Conservation (phyloP, 2,113 vertebrate species). For the Gambusia holbrooki region DNA sequence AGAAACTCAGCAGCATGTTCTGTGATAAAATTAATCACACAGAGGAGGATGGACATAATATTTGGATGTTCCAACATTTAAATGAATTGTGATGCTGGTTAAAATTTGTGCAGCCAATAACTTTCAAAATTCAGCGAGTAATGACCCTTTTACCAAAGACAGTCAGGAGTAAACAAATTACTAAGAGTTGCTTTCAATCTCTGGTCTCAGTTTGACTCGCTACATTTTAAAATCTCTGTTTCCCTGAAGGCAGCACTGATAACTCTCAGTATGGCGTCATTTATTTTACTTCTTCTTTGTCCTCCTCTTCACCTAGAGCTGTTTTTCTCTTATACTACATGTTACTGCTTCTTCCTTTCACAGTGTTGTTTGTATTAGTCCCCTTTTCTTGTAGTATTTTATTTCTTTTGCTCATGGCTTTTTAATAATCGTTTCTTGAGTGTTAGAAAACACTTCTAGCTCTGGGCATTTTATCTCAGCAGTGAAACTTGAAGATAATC, state of each 20-base stretch:
- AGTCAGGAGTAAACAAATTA: slow-evolving; percentile 26
- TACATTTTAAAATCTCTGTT: slow-evolving; percentile 23
- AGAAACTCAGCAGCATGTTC: not conserved
- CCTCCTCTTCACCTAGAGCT: slow-evolving; percentile 16
- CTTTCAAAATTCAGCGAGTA: slow-evolving; percentile 1
- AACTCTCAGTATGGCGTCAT: slow-evolving; percentile 38
- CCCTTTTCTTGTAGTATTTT: slow-evolving; percentile 1
- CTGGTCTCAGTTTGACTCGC: slow-evolving; percentile 7
- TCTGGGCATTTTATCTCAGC: slow-evolving; percentile 49
- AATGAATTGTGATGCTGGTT: slow-evolving; percentile 14
- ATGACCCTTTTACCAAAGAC: slow-evolving; percentile 1
- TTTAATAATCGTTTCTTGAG: not conserved
- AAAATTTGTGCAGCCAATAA: not conserved
- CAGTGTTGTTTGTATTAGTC: slow-evolving; percentile 21
- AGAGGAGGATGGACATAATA: not conserved
- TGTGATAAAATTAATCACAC: not conserved
- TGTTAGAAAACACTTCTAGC: not conserved
- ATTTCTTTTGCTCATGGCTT: slow-evolving; percentile 7
- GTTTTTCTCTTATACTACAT: slow-evolving; percentile 1
- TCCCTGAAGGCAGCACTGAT: slow-evolving; percentile 59
- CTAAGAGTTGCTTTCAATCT: slow-evolving; percentile 33
- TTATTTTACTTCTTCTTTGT: slow-evolving; percentile 27
- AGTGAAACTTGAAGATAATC: slow-evolving; percentile 78
- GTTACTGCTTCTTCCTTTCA: slow-evolving; percentile 2
- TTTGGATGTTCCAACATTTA: slow-evolving; percentile 5